Base-by-base conservation (phyloP, 2,888 invertebrate species). In the Ctenicera cuprea region DNA sequence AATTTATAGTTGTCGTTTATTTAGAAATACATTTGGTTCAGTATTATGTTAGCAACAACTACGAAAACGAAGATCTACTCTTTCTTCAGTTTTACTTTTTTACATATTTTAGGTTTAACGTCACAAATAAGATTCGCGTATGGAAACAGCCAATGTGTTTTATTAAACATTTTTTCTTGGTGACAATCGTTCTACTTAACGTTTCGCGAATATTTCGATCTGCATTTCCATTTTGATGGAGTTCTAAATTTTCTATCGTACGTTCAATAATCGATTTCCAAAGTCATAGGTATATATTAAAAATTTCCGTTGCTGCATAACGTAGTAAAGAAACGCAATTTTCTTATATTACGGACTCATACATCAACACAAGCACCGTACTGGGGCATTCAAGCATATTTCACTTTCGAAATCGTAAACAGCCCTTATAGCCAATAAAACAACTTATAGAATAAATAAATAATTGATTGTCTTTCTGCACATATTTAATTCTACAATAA, bases 1-100 rank as follows among this genome's bases (percentile, higher is more conserved):
- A 77, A 76, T 75, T 65, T 69, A 72, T 70, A 57, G 71, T 59
- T 71, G 65, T 65, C 71, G 71, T 59, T 71, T 71, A 71, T 64
- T 71, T 59, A 57, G 65, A 65, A 71, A 71, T 71, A 65, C 71
- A 71, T 64, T 64, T 63, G 70, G 16, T 71, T 64, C 43, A 45
- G 67, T 41, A 59, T 43, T 59, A 59, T 59, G 67, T 59, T 67
- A 59, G 57, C 43, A 67, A 48, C 57, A 30, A 67, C 41, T 67
- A 18, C 16, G 20, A 59, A 59, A 67, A 64, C 41, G 43, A 54
- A 67, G 38, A 57, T 67, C 57, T 18, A 37, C 67, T 54, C 18
- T 18, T 43, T 14, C n/a, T 38, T 30, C n/a, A 67, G 48, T 59
- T 59, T 67, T 67, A 12, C 57, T 59, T 30, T 26, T 26, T 26